These are phyloP conservation scores for Anguilla japonica DNA, from an alignment of 2,113 vertebrate genomes.

Conservation along the genomic window DNA sequence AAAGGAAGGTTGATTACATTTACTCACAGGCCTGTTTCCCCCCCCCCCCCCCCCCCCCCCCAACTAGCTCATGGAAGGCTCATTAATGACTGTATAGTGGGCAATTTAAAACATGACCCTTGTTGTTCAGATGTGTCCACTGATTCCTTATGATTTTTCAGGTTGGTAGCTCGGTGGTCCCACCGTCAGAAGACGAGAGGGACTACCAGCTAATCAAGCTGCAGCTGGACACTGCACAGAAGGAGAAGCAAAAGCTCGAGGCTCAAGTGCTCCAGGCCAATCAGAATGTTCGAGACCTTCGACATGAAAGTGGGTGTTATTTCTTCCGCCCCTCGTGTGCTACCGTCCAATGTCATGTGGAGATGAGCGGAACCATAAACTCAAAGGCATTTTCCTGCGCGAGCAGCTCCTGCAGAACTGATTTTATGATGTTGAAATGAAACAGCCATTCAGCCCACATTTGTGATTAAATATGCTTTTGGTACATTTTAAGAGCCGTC, in stretches of 20 bases:
- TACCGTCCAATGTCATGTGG: neutral
- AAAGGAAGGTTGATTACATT: too few relatives aligned
- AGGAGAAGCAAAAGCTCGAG: conserved; percentile 21
- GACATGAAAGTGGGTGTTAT: conserved; percentile 23
- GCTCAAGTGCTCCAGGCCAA: neutral
- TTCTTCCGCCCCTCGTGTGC: neutral
- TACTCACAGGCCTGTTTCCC: too few relatives aligned
- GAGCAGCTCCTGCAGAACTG: neutral
- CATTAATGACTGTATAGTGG: neutral
- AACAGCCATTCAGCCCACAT: neutral
- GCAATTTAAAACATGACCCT: neutral
- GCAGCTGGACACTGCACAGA: conserved; percentile 5
- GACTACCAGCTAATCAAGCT: neutral
- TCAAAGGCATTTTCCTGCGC: neutral
- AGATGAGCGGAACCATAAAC: neutral
- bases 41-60: too few relatives aligned
- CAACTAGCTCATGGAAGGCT: too few relatives aligned
- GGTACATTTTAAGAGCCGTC: neutral
- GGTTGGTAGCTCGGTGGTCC: neutral
- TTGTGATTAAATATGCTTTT: neutral
- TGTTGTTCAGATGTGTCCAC: neutral
- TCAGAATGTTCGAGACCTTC: conserved; percentile 2
- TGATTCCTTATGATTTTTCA: neutral
- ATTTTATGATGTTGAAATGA: neutral
- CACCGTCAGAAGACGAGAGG: neutral